Evolutionary conservation across 2,888 invertebrate species (phyloP).

Genomic region (Encarsia formosa): DNA sequence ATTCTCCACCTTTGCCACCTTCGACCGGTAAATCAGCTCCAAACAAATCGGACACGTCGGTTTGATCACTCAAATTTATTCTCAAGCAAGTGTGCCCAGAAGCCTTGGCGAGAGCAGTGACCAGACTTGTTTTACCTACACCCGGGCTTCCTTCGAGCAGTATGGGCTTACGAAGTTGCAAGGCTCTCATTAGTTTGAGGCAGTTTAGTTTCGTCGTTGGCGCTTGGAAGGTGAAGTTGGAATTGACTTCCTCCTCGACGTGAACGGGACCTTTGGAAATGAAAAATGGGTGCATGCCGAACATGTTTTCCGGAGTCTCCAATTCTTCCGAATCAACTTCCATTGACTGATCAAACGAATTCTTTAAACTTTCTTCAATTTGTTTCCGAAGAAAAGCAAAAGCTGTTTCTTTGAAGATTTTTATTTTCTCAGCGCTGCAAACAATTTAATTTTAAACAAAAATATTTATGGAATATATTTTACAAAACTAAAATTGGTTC

Average conservation of each 20-base stretch:
- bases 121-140: slow-evolving; percentile 95
- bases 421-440: slow-evolving; percentile 45
- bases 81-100: slow-evolving; percentile 82
- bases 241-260: slow-evolving; percentile 11
- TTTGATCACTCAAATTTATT: slow-evolving; percentile 98
- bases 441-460: slow-evolving; percentile 11
- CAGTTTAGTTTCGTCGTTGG: slow-evolving; percentile 79
- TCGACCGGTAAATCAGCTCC: slow-evolving; percentile 96
- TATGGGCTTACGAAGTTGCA: slow-evolving; percentile 88
- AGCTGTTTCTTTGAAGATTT: slow-evolving; percentile 53
- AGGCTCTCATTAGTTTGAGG: slow-evolving; percentile 77
- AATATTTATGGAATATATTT: background rate
- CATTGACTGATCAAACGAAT: slow-evolving; percentile 21
- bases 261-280: slow-evolving; percentile 56
- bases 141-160: slow-evolving; percentile 96
- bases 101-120: slow-evolving; percentile 81
- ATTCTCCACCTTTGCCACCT: slow-evolving; percentile 78
- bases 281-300: slow-evolving; percentile 78
- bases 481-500: background rate
- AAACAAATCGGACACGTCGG: slow-evolving; percentile 95
- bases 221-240: slow-evolving; percentile 68
- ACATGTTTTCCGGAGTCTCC: slow-evolving; percentile 50
- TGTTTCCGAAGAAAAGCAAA: slow-evolving; percentile 58
- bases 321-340: slow-evolving; percentile 27
- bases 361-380: slow-evolving; percentile 50